Evolutionary conservation across 2,113 vertebrate species (phyloP).

Genomic region (Jaculus jaculus): DNA sequence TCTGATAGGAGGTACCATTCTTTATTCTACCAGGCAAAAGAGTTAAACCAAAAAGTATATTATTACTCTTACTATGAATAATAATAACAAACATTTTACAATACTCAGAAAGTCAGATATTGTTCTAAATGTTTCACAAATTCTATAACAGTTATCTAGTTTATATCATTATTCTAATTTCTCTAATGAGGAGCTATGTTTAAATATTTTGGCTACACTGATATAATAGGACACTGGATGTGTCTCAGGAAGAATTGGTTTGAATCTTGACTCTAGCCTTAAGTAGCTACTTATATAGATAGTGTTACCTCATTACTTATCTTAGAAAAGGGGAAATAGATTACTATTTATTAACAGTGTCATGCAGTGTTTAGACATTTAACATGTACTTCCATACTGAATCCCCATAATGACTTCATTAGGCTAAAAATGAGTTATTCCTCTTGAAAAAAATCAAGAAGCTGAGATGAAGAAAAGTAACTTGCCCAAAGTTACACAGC

Average conservation of each 20-base stretch:
- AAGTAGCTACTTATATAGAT: background rate
- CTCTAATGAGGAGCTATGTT: background rate
- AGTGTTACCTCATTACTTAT: background rate
- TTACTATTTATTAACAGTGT: background rate
- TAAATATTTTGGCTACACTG: background rate
- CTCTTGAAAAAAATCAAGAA: background rate
- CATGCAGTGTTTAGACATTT: background rate
- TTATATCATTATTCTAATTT: background rate
- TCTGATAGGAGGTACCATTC: background rate
- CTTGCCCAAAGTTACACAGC: background rate
- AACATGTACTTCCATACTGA: background rate
- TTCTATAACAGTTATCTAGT: background rate
- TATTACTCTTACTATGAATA: background rate
- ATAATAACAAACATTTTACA: slow-evolving; percentile 15
- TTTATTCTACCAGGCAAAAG: background rate
- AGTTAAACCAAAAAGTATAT: background rate
- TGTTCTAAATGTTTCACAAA: background rate
- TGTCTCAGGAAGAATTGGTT: background rate
- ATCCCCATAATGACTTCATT: background rate
- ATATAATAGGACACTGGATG: background rate
- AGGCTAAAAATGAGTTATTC: background rate
- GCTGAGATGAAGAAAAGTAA: no score
- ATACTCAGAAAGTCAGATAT: background rate
- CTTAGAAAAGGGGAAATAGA: background rate
- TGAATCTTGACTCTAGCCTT: background rate